Evolutionary conservation across 2,797 vertebrate genomes (phyloP).

Genomic region (Sus cebifrons): DNA sequence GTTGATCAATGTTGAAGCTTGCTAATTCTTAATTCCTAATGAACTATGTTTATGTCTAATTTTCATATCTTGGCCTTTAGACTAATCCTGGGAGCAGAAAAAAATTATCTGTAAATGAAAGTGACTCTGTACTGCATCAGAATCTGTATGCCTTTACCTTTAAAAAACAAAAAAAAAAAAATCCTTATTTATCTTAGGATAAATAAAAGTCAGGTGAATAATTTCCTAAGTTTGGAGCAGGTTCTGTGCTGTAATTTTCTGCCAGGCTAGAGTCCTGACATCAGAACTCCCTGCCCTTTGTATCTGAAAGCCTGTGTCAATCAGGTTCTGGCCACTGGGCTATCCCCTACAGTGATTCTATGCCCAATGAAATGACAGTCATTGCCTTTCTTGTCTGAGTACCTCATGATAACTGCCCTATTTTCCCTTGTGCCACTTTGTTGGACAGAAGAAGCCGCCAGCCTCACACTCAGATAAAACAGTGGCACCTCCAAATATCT

Average conservation of each 20-base stretch:
- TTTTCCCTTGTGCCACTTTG: background rate
- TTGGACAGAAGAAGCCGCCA: background rate
- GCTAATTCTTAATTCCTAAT: constrained; percentile 79
- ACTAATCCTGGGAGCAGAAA: constrained; percentile 57
- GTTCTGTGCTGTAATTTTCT: background rate
- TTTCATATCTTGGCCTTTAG: constrained; percentile 72
- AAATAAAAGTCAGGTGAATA: constrained; percentile 17
- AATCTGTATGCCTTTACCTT: constrained; percentile 1
- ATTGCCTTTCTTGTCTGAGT: background rate
- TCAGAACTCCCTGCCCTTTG: background rate
- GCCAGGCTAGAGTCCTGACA: background rate
- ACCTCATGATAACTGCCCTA: background rate
- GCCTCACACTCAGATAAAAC: background rate
- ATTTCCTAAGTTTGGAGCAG: constrained; percentile 19
- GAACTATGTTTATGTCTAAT: constrained; percentile 65
- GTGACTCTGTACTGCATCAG: constrained; percentile 19
- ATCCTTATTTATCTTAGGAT: constrained; percentile 38
- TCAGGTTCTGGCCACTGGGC: background rate
- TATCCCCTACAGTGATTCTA: background rate
- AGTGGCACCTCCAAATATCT: background rate
- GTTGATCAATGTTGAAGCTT: constrained; percentile 44
- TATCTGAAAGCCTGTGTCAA: background rate
- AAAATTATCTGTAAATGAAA: constrained; percentile 54
- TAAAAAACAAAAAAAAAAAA: background rate
- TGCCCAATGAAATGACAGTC: background rate